Percentiles rank a stretch among this genome's conserved stretches.
Evolutionary conservation across 2,113 vertebrate species (phyloP).

Genomic region (Centrocercus urophasianus): DNA sequence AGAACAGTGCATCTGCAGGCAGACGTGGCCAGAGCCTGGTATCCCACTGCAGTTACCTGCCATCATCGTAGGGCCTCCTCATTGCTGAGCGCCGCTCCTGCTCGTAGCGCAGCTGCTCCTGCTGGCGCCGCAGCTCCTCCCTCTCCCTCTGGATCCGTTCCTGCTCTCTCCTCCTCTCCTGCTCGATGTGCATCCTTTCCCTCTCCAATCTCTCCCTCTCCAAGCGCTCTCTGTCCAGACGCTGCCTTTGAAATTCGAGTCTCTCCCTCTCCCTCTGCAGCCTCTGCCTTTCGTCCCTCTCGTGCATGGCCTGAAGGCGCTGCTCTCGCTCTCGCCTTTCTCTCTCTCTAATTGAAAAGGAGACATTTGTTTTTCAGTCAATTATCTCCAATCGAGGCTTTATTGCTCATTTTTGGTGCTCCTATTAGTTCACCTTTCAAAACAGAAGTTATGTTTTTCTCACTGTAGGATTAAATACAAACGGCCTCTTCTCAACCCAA

Average conservation of each 20-base stretch:
- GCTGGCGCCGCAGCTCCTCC: constrained; percentile 92
- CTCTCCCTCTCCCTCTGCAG: constrained; percentile 87
- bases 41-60: constrained; percentile 73
- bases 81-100: constrained; percentile 86
- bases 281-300: constrained; percentile 88
- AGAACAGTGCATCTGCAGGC: neutral
- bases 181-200: constrained; percentile 91
- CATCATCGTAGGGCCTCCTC: constrained; percentile 88
- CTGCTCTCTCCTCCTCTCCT: constrained; percentile 91
- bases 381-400: neutral
- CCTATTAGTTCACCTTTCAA: neutral
- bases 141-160: constrained; percentile 93
- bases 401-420: neutral
- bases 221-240: constrained; percentile 90
- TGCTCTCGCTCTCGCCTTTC: constrained; percentile 89
- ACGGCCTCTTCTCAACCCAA: neutral
- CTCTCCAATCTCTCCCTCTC: constrained; percentile 93
- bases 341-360: constrained; percentile 68
- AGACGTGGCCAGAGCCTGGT: accelerated
- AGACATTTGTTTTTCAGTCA: neutral
- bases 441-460: neutral
- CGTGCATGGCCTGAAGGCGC: constrained; percentile 87
- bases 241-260: constrained; percentile 90
- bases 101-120: constrained; percentile 92
- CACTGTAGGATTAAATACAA: neutral